Conservation (phyloP, 1,140 invertebrate species). For the Pygmarrhopalites habei region DNA sequence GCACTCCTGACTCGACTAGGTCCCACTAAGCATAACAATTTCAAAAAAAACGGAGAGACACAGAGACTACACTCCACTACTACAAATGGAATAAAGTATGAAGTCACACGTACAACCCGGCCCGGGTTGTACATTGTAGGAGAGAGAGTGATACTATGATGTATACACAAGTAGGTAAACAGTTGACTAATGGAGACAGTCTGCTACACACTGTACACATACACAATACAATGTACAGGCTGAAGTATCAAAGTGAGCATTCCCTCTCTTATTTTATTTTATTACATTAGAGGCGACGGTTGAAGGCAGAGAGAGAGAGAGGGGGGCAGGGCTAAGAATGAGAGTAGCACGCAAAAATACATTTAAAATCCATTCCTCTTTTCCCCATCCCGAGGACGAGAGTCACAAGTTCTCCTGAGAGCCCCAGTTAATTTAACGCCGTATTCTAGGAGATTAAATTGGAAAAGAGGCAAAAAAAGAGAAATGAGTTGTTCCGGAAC, state of each 20-base stretch:
- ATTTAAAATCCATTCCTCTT: constrained; percentile 34
- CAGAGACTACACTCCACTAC: too few relatives aligned
- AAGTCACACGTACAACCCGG: too few relatives aligned
- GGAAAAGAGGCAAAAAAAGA: constrained; percentile 18
- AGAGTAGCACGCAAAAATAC: constrained; percentile 29
- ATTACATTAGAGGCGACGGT: constrained; percentile 9
- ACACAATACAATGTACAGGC: too few relatives aligned
- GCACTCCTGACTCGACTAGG: constrained; percentile 10
- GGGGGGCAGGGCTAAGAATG: too few relatives aligned
- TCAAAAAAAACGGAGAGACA: not conserved
- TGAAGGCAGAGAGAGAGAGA: constrained; percentile 11
- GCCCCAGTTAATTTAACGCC: constrained; percentile 36
- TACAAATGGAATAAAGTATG: constrained; percentile 2
- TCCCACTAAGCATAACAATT: constrained; percentile 10
- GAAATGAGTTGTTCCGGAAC: constrained; percentile 27
- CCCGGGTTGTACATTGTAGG: too few relatives aligned
- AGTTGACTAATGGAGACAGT: constrained; percentile 11
- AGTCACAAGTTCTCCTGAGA: constrained; percentile 30
- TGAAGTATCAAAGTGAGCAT: not conserved
- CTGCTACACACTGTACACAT: too few relatives aligned
- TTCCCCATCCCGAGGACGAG: not conserved
- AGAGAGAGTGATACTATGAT: too few relatives aligned
- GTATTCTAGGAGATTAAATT: constrained; percentile 36
- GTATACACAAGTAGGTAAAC: constrained; percentile 9
- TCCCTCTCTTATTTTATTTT: constrained; percentile 6